Conservation (phyloP, 2,797 vertebrate genomes). For the Philypnodon macrostomus region DNA sequence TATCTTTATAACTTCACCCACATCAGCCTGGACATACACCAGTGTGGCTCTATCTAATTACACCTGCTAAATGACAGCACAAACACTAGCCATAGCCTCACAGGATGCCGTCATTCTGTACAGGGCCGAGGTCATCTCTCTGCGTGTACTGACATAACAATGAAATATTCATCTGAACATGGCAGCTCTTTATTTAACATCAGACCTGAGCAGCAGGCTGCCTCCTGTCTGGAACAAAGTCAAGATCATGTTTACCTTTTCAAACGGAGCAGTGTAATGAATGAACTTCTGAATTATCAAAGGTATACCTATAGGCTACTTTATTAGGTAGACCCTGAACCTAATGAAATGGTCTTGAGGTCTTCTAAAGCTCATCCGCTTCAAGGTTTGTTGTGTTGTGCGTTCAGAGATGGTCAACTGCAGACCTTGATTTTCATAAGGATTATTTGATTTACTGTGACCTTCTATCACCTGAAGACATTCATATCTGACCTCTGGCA, state of each 20-base stretch:
- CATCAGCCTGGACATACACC: constrained; percentile 24
- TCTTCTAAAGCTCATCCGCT: no score
- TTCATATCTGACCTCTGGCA: no score
- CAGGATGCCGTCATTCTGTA: constrained; percentile 41
- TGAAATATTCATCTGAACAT: constrained; percentile 62
- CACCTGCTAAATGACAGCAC: constrained; percentile 29
- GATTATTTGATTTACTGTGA: no score
- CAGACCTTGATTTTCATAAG: no score
- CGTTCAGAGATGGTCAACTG: no score
- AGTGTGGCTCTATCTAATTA: constrained; percentile 57
- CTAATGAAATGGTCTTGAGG: no score
- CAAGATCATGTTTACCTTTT: constrained; percentile 57
- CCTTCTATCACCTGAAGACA: no score
- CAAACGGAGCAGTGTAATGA: constrained; percentile 45
- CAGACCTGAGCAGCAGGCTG: constrained; percentile 58
- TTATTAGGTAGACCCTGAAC: no score
- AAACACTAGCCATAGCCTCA: constrained; percentile 19
- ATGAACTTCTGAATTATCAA: constrained; percentile 11
- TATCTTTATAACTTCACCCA: constrained; percentile 18
- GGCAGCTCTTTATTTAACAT: constrained; percentile 56
- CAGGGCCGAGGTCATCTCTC: constrained; percentile 47
- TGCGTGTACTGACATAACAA: constrained; percentile 54
- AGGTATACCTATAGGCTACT: no score
- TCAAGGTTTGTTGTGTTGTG: no score
- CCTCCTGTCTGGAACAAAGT: constrained; percentile 41